These are phyloP conservation scores for Uria aalge DNA, from an alignment of 2,113 vertebrate species.

Conservation along the genomic window DNA sequence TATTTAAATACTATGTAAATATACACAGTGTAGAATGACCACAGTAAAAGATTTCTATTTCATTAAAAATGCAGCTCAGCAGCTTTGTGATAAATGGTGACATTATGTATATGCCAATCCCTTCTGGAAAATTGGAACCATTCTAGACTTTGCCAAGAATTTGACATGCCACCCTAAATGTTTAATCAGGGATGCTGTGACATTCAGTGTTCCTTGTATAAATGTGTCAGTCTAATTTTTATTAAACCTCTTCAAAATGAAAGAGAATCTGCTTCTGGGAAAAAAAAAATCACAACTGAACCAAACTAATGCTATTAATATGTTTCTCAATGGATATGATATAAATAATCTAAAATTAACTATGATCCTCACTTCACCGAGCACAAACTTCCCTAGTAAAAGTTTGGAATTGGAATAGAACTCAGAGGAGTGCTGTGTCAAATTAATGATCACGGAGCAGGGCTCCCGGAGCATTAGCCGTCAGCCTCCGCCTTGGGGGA, in stretches of 20 bases:
- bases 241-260: not conserved
- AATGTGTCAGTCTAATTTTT: slow-evolving; percentile 16
- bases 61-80: slow-evolving; percentile 29
- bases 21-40: not conserved
- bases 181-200: slow-evolving; percentile 43
- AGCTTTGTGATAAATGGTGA: slow-evolving; percentile 18
- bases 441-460: slow-evolving; percentile 28
- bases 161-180: not conserved
- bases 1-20: not conserved
- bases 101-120: not conserved
- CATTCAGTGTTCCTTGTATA: slow-evolving; percentile 1
- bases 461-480: not conserved
- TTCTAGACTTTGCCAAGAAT: slow-evolving; percentile 38
- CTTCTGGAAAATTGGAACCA: slow-evolving; percentile 35
- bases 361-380: not conserved
- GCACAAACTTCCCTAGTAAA: slow-evolving; percentile 5
- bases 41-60: not conserved
- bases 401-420: slow-evolving; percentile 42
- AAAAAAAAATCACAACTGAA: not conserved
- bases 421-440: slow-evolving; percentile 22
- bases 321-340: not conserved
- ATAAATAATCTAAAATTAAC: slow-evolving; percentile 47
- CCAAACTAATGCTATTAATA: not conserved
- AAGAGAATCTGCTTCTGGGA: not conserved
- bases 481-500: not conserved